phyloP scores from a whole-genome alignment of 2,113 vertebrate species.

The Bothrops jararaca region DNA sequence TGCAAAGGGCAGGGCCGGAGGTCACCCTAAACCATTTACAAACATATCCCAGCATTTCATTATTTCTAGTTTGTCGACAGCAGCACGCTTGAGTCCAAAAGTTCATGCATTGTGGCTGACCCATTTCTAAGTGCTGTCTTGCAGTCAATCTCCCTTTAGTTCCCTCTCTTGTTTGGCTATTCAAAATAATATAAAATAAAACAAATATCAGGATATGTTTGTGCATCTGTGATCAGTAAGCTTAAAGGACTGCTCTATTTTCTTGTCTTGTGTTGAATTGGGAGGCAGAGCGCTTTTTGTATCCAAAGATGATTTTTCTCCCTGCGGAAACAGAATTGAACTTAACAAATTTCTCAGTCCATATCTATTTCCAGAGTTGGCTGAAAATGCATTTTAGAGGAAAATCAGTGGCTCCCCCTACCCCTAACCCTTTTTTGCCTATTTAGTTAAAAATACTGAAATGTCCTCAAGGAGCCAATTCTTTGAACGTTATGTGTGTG shows the following conservation, averaged over 20 bases:
- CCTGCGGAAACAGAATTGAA: constrained; percentile 36
- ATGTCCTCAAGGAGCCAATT: not conserved
- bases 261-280: not conserved
- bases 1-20: constrained; percentile 84
- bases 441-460: not conserved
- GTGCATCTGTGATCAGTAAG: constrained; percentile 25
- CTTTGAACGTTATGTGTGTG: not conserved
- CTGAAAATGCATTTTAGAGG: constrained; percentile 12
- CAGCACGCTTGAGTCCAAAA: constrained; percentile 83
- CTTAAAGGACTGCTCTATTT: constrained; percentile 25
- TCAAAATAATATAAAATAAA: constrained; percentile 52
- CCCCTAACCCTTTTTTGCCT: constrained; percentile 17
- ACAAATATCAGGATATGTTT: constrained; percentile 31
- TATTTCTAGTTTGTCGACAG: constrained; percentile 86
- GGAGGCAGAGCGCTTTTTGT: not conserved
- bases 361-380: not conserved
- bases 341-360: constrained; percentile 35
- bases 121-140: constrained; percentile 68
- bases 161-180: constrained; percentile 30
- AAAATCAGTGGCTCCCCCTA: not conserved
- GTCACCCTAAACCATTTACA: constrained; percentile 93
- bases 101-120: constrained; percentile 79
- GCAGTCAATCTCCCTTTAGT: constrained; percentile 53
- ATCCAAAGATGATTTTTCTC: constrained; percentile 37
- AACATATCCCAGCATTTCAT: constrained; percentile 92